A percentile compares a stretch with the other conserved stretches of the same genome.
phyloP scores from a whole-genome alignment of 1,140 invertebrate genomes.

The Rhynchophorus ferrugineus region DNA sequence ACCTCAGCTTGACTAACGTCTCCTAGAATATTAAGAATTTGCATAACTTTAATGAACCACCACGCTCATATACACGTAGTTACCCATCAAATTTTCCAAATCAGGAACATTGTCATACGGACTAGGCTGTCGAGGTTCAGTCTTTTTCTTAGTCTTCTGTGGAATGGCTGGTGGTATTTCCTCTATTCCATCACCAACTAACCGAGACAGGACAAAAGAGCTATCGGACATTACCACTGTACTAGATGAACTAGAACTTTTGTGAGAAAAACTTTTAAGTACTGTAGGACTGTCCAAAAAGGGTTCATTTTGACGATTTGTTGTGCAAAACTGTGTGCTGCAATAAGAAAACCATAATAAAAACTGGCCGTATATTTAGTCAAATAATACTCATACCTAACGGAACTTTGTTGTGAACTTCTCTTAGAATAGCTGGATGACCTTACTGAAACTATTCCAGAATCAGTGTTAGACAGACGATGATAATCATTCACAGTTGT shows the following conservation, averaged over 20 bases:
- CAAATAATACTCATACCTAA: conserved; percentile 32
- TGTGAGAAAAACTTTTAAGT: conserved; percentile 13
- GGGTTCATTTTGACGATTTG: conserved; percentile 13
- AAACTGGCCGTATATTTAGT: background rate
- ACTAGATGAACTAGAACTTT: conserved; percentile 24
- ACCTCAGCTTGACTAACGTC: conserved; percentile 39
- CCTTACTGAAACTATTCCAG: conserved; percentile 60
- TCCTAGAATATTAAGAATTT: conserved; percentile 6
- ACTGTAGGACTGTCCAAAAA: conserved; percentile 10
- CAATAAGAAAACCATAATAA: conserved; percentile 2
- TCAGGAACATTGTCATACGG: conserved; percentile 67
- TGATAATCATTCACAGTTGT: conserved; percentile 33
- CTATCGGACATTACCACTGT: conserved; percentile 24
- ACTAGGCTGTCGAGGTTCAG: conserved; percentile 53
- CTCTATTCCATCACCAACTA: conserved; percentile 29
- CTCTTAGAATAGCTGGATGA: conserved; percentile 53
- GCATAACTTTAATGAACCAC: background rate
- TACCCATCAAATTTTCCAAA: conserved; percentile 19
- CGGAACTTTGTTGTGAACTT: conserved; percentile 50
- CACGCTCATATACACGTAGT: too few species aligned
- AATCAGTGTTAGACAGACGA: conserved; percentile 46
- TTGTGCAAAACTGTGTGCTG: conserved; percentile 15
- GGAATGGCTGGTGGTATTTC: conserved; percentile 59
- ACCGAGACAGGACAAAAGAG: conserved; percentile 7
- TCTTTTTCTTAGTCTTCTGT: conserved; percentile 50